Conservation (phyloP, 2,797 vertebrate genomes). For the Podargus strigoides region DNA sequence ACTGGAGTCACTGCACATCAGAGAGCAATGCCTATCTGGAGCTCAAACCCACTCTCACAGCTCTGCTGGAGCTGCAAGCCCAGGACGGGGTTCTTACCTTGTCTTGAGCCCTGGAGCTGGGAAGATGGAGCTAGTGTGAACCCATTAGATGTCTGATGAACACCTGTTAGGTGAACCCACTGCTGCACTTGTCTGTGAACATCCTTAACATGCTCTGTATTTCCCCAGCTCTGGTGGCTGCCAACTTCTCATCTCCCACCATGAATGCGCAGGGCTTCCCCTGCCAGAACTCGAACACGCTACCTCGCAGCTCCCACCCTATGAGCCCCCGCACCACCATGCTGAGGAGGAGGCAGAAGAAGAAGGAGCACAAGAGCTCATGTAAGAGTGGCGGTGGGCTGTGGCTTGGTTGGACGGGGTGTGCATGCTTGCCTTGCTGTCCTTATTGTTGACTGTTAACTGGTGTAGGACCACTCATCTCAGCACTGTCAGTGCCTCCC, state of each 20-base stretch:
- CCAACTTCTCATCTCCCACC: slow-evolving; percentile 88
- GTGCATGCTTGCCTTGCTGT: neutral
- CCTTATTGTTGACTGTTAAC: neutral
- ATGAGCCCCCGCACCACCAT: slow-evolving; percentile 92
- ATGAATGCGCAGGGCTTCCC: slow-evolving; percentile 83
- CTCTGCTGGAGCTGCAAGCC: neutral
- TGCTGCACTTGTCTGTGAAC: neutral
- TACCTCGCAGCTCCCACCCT: slow-evolving; percentile 85
- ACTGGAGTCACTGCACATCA: neutral
- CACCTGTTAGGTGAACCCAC: rapidly evolving
- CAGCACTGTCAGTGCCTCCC: neutral
- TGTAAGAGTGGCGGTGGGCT: slow-evolving; percentile 68
- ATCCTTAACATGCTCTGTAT: neutral
- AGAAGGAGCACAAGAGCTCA: slow-evolving; percentile 94
- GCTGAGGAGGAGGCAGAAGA: slow-evolving; percentile 87
- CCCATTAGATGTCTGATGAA: neutral
- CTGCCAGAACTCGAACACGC: slow-evolving; percentile 87
- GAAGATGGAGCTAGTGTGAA: neutral
- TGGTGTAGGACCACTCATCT: rapidly evolving
- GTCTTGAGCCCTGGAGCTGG: neutral
- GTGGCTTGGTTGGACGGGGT: neutral
- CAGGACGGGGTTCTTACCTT: neutral
- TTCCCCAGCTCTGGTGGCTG: slow-evolving; percentile 85
- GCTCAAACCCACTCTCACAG: neutral
- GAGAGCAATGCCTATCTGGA: neutral